phyloP scores from a whole-genome alignment of 2,888 invertebrate genomes.

The Campoplex nolae region DNA sequence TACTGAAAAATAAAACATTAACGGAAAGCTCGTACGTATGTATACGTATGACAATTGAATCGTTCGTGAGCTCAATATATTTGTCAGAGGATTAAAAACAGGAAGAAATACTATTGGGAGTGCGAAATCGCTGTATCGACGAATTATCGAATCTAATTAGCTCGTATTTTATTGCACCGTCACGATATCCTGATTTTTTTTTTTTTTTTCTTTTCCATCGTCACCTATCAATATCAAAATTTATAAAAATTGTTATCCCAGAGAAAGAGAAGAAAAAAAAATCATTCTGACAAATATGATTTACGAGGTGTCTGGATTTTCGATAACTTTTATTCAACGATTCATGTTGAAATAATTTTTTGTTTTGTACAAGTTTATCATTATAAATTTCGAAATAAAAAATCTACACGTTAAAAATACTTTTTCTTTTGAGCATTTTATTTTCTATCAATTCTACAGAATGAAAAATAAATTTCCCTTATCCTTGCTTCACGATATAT shows the following conservation, averaged over 20 bases:
- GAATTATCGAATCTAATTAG: constrained; percentile 36
- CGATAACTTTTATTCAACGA: background rate
- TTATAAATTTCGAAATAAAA: too few species aligned
- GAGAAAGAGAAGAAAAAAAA: background rate
- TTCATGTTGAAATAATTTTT: too few species aligned
- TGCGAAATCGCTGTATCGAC: background rate
- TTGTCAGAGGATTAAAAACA: constrained; percentile 34
- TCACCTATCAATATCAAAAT: constrained; percentile 20
- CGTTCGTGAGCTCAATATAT: constrained; percentile 20
- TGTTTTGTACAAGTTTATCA: too few species aligned
- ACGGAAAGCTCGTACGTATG: constrained; percentile 18
- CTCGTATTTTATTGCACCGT: constrained; percentile 28
- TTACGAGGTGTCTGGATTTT: background rate
- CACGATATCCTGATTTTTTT: constrained; percentile 24
- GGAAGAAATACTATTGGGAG: constrained; percentile 8
- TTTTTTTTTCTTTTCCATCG: too few species aligned
- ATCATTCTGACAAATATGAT: constrained; percentile 5
- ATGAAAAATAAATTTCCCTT: background rate
- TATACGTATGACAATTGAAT: background rate
- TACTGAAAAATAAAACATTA: constrained; percentile 44
- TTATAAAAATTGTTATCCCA: constrained; percentile 21
- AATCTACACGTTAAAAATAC: too few species aligned
- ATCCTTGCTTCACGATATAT: too few species aligned
- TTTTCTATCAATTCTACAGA: background rate
- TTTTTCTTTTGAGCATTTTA: too few species aligned